Percentiles rank a stretch among this genome's conserved stretches.
These are phyloP conservation scores for Porites australiensis DNA, from an alignment of 64 coral and sea anemone genomes.

Conservation along the genomic window DNA sequence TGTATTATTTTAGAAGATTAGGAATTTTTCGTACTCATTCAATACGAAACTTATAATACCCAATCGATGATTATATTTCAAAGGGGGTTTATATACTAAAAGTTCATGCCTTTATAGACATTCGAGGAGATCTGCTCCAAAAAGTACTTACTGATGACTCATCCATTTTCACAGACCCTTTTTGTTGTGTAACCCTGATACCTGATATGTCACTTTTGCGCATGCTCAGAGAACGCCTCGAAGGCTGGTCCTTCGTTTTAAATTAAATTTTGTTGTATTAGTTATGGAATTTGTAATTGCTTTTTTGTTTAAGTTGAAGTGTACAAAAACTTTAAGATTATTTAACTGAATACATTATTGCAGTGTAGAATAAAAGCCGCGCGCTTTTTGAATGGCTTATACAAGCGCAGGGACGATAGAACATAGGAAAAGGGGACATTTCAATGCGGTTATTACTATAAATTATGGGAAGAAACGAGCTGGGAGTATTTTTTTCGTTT, in stretches of 20 bases:
- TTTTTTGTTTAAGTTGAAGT: neutral
- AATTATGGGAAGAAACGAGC: too few species aligned
- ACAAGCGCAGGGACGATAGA: too few species aligned
- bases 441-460: too few species aligned
- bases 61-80: neutral
- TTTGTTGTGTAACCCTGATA: neutral
- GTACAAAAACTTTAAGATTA: neutral
- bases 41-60: neutral
- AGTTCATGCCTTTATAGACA: neutral
- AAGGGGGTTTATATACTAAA: neutral
- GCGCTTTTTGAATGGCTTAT: too few species aligned
- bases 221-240: too few species aligned
- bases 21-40: conserved; percentile 6
- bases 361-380: too few species aligned
- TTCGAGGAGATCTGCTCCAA: too few species aligned
- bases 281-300: neutral
- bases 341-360: neutral
- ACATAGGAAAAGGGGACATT: too few species aligned
- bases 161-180: neutral
- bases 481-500: too few species aligned
- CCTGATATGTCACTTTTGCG: neutral
- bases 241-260: conserved; percentile 1
- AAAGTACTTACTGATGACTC: neutral
- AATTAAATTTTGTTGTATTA: neutral
- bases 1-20: neutral